A percentile compares a stretch with the other conserved stretches of the same genome.
Evolutionary conservation across 2,888 invertebrate genomes (phyloP).

Genomic region (Diachrysia chrysitis): DNA sequence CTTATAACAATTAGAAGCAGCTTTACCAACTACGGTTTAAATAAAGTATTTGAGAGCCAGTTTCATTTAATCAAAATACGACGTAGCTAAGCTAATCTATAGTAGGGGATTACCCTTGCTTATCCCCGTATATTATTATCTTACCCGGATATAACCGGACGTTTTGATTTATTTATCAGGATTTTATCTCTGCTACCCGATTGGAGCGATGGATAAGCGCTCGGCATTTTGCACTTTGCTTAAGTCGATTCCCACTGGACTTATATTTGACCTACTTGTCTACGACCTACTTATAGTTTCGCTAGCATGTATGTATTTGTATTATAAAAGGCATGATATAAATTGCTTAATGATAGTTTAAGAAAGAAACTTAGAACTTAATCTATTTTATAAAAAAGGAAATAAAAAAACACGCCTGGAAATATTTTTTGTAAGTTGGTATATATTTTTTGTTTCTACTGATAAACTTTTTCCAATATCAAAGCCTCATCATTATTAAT

Average conservation of each 20-base stretch:
- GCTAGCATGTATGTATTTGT: neutral
- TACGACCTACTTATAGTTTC: neutral
- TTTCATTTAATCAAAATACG: constrained; percentile 6
- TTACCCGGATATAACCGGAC: constrained; percentile 22
- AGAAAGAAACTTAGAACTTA: no score
- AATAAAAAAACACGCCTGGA: no score
- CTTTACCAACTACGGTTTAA: neutral
- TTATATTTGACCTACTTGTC: neutral
- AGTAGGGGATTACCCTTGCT: constrained; percentile 26
- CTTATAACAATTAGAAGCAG: no score
- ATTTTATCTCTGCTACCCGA: constrained; percentile 1
- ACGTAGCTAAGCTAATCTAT: constrained; percentile 27
- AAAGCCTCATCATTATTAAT: neutral
- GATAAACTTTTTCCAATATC: neutral
- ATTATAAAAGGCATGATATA: no score
- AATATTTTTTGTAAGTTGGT: no score
- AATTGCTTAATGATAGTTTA: no score
- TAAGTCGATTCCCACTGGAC: neutral
- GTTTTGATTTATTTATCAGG: constrained; percentile 10
- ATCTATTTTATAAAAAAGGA: no score
- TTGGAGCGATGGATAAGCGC: neutral
- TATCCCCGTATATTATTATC: constrained; percentile 17
- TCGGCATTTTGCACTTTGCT: neutral
- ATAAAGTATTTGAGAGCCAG: neutral
- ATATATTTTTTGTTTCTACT: neutral